Evolutionary conservation across 2,797 vertebrate species (phyloP).

Genomic region (Arctocebus calabarensis): DNA sequence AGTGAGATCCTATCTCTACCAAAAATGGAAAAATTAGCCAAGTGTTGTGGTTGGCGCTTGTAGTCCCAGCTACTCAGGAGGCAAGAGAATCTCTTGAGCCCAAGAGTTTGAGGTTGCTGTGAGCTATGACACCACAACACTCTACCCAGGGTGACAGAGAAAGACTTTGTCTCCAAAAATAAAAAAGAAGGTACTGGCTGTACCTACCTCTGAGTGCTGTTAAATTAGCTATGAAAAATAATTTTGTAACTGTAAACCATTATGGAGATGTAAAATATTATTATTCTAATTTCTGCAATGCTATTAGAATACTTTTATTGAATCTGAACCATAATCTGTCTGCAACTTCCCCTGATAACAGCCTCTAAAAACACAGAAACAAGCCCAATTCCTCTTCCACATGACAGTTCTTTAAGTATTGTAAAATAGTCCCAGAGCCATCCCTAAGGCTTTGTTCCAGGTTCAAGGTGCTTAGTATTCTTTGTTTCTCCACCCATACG

Average conservation of each 20-base stretch:
- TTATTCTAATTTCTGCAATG: conserved; percentile 6
- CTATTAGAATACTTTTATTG: neutral
- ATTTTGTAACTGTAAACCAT: conserved; percentile 10
- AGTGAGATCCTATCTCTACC: no score
- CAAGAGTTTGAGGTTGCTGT: no score
- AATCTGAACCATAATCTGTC: neutral
- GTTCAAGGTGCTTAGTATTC: neutral
- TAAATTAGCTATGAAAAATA: conserved; percentile 18
- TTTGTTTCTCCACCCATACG: neutral
- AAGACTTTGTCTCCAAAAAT: no score
- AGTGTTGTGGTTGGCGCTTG: no score
- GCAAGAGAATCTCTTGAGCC: no score
- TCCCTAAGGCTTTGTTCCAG: neutral
- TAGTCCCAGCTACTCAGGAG: no score
- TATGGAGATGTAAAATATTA: neutral
- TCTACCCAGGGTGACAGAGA: no score
- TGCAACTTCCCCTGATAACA: neutral
- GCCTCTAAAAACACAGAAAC: neutral
- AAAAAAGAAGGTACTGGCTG: neutral
- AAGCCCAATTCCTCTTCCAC: neutral
- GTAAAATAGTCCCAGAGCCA: neutral
- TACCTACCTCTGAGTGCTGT: neutral
- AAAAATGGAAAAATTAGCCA: no score
- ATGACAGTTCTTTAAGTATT: neutral
- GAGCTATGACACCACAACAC: no score